Percentiles rank a stretch among this genome's conserved stretches.
phyloP scores from a whole-genome alignment of 2,113 vertebrate species.

The Pseudopodoces humilis region DNA sequence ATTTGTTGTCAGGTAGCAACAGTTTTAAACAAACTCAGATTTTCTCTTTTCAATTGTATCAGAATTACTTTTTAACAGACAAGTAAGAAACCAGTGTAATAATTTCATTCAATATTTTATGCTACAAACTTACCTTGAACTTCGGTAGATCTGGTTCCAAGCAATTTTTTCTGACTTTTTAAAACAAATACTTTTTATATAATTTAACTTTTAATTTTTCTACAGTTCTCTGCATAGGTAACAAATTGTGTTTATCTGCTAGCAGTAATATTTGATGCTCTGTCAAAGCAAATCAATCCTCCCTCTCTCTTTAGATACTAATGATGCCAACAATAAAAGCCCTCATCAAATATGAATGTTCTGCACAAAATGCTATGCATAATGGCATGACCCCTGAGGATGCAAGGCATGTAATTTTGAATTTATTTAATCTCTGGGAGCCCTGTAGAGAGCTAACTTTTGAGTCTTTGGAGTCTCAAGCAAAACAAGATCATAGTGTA shows the following conservation, averaged over 20 bases:
- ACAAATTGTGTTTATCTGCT: neutral
- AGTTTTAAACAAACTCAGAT: neutral
- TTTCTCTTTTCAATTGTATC: neutral
- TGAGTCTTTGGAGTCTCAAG: neutral
- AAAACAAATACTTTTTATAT: neutral
- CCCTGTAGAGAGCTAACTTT: neutral
- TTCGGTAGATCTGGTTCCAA: neutral
- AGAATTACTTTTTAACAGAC: neutral
- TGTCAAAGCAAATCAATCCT: slow-evolving; percentile 37
- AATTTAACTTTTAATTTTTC: neutral
- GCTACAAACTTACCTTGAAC: neutral
- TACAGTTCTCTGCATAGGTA: neutral
- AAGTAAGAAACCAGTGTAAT: neutral
- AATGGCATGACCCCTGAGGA: slow-evolving; percentile 32
- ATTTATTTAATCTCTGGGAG: slow-evolving; percentile 40
- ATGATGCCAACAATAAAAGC: slow-evolving; percentile 44
- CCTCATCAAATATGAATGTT: neutral
- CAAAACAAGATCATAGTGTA: slow-evolving; percentile 1
- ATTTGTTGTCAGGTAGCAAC: neutral
- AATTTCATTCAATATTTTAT: neutral
- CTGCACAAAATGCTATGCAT: slow-evolving; percentile 15
- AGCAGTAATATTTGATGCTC: slow-evolving; percentile 2
- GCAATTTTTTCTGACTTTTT: neutral
- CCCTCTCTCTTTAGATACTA: neutral
- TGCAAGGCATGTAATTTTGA: slow-evolving; percentile 40